Evolutionary conservation across 2,888 invertebrate species (phyloP), one percentile per base, ranked within the genome.

Genomic region (Abscondita cerata): DNA sequence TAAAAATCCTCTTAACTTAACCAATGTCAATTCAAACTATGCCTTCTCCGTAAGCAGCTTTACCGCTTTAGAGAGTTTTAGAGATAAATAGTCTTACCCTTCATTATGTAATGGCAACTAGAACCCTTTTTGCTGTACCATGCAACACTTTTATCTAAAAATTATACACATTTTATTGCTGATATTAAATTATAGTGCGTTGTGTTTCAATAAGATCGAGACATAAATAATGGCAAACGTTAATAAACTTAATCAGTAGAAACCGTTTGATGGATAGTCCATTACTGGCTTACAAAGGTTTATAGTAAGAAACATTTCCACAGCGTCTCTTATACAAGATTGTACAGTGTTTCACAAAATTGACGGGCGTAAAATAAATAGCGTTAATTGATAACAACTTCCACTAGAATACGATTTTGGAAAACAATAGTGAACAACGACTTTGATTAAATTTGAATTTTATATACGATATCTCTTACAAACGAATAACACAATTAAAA

Each of bases 191-290:
- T n/a, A n/a, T n/a, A n/a, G n/a, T n/a, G n/a, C n/a, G n/a, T n/a
- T n/a, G n/a, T n/a, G n/a, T n/a, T n/a, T n/a, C n/a, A n/a, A n/a
- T n/a, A n/a, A n/a, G n/a, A n/a, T n/a, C n/a, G n/a, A n/a, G n/a
- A n/a, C n/a, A n/a, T n/a, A n/a, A n/a, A 6, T 2, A 25, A 25
- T 25, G 61, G 48, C 55, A 33, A 48, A 61, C 55, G 54, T 55
- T 63, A 64, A 51, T 57, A 57, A 65, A 67, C 67, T 71, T 72
- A 72, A 73, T 73, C 73, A 72, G 70, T 67, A 65, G 66, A 59
- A 65, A 65, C 70, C 53, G 50, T 67, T 70, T 74, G 74, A 74
- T 72, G 72, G 74, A 74, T 74, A 61, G 68, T 62, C 69, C 70
- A 63, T 67, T 59, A 62, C 53, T 31, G 51, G 33, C 44, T 44